A percentile compares a stretch with the other conserved stretches of the same genome.
These are phyloP conservation scores for Gisinianus flammeolus DNA, from an alignment of 2,888 invertebrate genomes.

Conservation along the genomic window DNA sequence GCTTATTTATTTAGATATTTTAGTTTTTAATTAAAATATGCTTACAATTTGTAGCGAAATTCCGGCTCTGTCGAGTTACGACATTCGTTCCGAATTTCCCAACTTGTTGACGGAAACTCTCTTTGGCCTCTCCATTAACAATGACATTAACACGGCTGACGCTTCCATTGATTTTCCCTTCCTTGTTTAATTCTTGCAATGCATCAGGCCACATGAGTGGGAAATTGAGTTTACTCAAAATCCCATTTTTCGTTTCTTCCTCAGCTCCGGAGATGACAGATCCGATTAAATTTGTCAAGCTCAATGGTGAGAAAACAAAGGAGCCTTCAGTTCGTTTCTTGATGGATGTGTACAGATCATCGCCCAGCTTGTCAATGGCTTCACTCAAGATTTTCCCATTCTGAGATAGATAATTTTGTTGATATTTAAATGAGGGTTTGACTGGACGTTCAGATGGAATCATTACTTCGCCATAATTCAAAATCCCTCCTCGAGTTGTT, in stretches of 20 bases:
- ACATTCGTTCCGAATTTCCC: conserved; percentile 34
- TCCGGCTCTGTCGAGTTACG: neutral
- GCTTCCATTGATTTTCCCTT: conserved; percentile 35
- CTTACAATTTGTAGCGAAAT: conserved; percentile 33
- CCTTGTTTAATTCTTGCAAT: conserved; percentile 44
- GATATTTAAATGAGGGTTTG: conserved; percentile 34
- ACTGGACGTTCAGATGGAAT: conserved; percentile 43
- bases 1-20: too few species aligned
- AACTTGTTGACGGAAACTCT: neutral
- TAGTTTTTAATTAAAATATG: neutral
- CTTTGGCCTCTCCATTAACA: conserved; percentile 37
- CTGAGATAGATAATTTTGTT: conserved; percentile 41
- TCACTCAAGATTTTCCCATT: conserved; percentile 52
- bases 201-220: conserved; percentile 51
- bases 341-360: conserved; percentile 46
- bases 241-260: conserved; percentile 41
- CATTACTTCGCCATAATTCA: conserved; percentile 54
- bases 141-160: conserved; percentile 3
- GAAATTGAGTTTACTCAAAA: conserved; percentile 52
- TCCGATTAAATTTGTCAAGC: conserved; percentile 42
- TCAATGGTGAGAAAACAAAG: conserved; percentile 40
- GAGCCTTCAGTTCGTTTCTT: conserved; percentile 21
- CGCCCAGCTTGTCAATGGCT: conserved; percentile 48
- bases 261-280: conserved; percentile 32
- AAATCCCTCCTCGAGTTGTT: conserved; percentile 40